These are phyloP conservation scores for Brenthis hecate DNA, from an alignment of 2,888 invertebrate species.

Conservation along the genomic window DNA sequence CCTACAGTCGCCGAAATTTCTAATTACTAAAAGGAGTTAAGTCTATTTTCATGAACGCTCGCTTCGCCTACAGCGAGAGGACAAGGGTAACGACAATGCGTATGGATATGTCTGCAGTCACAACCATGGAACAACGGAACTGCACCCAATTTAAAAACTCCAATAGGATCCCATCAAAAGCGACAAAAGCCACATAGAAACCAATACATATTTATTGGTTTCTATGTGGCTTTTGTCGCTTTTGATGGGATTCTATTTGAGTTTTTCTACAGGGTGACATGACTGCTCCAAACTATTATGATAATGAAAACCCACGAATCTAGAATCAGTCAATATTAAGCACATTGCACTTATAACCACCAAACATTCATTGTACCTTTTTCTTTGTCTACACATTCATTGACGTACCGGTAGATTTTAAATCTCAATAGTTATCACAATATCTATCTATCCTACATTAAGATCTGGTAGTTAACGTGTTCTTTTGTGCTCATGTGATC, in stretches of 20 bases:
- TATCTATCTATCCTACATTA: conserved; percentile 76
- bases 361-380: conserved; percentile 78
- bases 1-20: conserved; percentile 40
- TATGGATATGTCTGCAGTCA: conserved; percentile 78
- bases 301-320: conserved; percentile 52
- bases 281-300: conserved; percentile 53
- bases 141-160: too few relatives aligned
- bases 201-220: too few relatives aligned
- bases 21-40: conserved; percentile 45
- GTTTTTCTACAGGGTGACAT: conserved; percentile 36
- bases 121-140: conserved; percentile 67
- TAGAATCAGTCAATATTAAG: conserved; percentile 66
- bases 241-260: too few relatives aligned
- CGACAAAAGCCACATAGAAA: too few relatives aligned
- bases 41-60: conserved; percentile 37
- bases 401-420: conserved; percentile 68
- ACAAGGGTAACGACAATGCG: conserved; percentile 42
- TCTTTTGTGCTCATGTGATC: conserved; percentile 69
- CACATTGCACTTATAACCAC: conserved; percentile 63
- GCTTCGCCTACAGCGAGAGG: conserved; percentile 34
- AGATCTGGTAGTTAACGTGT: conserved; percentile 76
- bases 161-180: too few relatives aligned
- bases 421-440: conserved; percentile 82
- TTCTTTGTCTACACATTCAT: conserved; percentile 65
- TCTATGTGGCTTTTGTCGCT: too few relatives aligned